A percentile compares a stretch with the other conserved stretches of the same genome.
phyloP scores from a whole-genome alignment of 2,797 vertebrate genomes.

The Rhinichthys osculus region DNA sequence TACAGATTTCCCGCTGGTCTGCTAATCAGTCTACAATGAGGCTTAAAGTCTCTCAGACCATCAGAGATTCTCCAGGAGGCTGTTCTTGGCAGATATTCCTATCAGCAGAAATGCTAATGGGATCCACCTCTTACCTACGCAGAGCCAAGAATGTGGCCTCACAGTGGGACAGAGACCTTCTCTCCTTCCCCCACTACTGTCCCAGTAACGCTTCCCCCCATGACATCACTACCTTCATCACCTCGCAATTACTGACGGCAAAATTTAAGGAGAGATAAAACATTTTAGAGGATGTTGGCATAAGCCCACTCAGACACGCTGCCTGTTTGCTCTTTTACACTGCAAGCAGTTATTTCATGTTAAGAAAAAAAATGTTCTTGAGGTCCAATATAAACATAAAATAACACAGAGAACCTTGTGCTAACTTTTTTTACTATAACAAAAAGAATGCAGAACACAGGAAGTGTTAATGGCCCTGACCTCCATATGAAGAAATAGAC shows the following conservation, averaged over 20 bases:
- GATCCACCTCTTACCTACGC: constrained; percentile 47
- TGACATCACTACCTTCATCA: constrained; percentile 42
- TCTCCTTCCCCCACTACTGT: constrained; percentile 9
- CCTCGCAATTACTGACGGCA: constrained; percentile 43
- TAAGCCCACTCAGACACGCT: not conserved
- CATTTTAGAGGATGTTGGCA: constrained; percentile 27
- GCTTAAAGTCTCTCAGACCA: constrained; percentile 1
- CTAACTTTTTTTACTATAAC: not conserved
- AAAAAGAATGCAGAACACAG: no score
- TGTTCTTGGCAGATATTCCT: constrained; percentile 44
- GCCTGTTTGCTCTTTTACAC: not conserved
- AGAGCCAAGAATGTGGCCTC: constrained; percentile 49
- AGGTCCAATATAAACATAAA: constrained; percentile 8
- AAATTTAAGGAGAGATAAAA: constrained; percentile 50
- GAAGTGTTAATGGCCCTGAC: no score
- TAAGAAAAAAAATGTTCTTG: not conserved
- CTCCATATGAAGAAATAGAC: no score
- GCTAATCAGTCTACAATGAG: not conserved
- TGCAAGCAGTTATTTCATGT: not conserved
- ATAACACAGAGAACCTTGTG: constrained; percentile 6
- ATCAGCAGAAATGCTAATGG: constrained; percentile 46
- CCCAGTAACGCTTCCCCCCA: not conserved
- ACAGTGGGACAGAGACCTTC: constrained; percentile 5
- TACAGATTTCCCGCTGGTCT: not conserved
- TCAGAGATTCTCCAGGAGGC: constrained; percentile 20